Conservation (phyloP, 2,113 vertebrate species). For the Melanotaenia duboulayi region DNA sequence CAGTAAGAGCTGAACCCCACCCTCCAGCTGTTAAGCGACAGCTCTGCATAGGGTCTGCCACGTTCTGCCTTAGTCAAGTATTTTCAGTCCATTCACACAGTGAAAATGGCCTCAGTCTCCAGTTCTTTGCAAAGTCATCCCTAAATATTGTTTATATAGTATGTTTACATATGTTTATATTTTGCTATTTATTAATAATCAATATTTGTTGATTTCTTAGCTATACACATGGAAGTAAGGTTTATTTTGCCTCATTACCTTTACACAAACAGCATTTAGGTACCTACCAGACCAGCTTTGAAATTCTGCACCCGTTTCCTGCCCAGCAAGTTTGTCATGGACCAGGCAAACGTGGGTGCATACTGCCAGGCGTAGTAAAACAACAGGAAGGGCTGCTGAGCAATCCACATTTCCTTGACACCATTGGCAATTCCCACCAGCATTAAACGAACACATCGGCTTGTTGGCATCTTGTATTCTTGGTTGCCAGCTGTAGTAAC, state of each 20-base stretch:
- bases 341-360: constrained; percentile 87
- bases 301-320: constrained; percentile 90
- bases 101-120: neutral
- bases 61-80: constrained; percentile 36
- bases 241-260: neutral
- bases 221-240: neutral
- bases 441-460: constrained; percentile 89
- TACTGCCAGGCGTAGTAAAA: constrained; percentile 92
- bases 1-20: constrained; percentile 56
- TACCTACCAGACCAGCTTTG: constrained; percentile 87
- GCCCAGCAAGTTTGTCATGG: constrained; percentile 81
- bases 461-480: constrained; percentile 89
- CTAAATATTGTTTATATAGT: no score
- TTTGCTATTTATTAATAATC: no score
- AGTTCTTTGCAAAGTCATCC: neutral
- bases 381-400: constrained; percentile 88
- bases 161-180: neutral
- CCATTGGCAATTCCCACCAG: constrained; percentile 87
- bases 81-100: constrained; percentile 32
- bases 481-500: constrained; percentile 77
- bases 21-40: constrained; percentile 46
- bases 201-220: no score
- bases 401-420: constrained; percentile 92
- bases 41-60: constrained; percentile 45
- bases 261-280: neutral